Evolutionary conservation across 2,888 invertebrate genomes (phyloP).

Genomic region (Hyppa rectilinea): DNA sequence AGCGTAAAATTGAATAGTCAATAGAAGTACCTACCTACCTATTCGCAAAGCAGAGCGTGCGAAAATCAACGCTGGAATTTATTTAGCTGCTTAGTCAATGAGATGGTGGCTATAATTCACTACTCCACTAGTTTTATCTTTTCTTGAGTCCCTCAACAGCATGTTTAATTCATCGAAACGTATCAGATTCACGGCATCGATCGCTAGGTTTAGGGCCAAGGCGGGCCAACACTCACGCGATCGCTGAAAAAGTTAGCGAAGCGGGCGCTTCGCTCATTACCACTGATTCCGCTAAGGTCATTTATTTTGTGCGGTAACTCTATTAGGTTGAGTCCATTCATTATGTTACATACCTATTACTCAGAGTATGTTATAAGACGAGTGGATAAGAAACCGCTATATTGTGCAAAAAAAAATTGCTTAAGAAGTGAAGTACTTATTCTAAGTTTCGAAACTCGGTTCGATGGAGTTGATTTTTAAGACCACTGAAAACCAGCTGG

Average conservation of each 20-base stretch:
- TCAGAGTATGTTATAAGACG: neutral
- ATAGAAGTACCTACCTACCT: neutral
- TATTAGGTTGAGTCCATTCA: slow-evolving; percentile 19
- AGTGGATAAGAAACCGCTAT: neutral
- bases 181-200: slow-evolving; percentile 58
- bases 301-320: slow-evolving; percentile 51
- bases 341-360: neutral
- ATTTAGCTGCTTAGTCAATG: slow-evolving; percentile 34
- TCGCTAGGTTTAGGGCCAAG: slow-evolving; percentile 73
- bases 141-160: slow-evolving; percentile 35
- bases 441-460: neutral
- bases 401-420: neutral
- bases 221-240: slow-evolving; percentile 71
- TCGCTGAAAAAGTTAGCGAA: slow-evolving; percentile 60
- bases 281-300: slow-evolving; percentile 56
- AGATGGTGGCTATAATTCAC: slow-evolving; percentile 48
- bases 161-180: slow-evolving; percentile 64
- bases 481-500: neutral
- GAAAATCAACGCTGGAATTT: slow-evolving; percentile 14
- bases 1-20: neutral
- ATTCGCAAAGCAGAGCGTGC: slow-evolving; percentile 10
- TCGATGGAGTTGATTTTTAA: neutral
- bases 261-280: slow-evolving; percentile 43
- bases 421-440: neutral
- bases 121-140: slow-evolving; percentile 46